Conservation (phyloP, 2,797 vertebrate genomes). For the Chelon auratus region DNA sequence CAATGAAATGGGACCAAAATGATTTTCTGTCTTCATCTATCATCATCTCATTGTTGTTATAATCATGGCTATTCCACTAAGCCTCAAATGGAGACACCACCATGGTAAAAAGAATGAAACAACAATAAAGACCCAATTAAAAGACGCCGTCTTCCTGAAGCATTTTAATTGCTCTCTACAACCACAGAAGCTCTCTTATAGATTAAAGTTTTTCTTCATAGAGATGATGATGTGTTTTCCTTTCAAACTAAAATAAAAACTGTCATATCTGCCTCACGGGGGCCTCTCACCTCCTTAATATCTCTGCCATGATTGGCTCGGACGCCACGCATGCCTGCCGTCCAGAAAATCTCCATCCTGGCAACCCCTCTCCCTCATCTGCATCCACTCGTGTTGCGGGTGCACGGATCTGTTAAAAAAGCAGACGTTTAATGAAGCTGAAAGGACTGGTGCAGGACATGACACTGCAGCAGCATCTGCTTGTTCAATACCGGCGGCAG, state of each 20-base stretch:
- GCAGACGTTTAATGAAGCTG: constrained; percentile 45
- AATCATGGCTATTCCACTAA: not conserved
- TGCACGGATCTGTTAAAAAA: constrained; percentile 1
- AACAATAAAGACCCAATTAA: constrained; percentile 17
- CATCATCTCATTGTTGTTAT: no score
- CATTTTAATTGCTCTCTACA: constrained; percentile 22
- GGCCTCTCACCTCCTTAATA: not conserved
- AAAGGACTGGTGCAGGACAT: constrained; percentile 4
- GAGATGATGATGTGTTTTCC: not conserved
- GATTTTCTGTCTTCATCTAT: no score
- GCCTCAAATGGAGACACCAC: not conserved
- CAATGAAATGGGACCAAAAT: no score
- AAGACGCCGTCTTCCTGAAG: constrained; percentile 17
- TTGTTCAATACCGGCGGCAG: constrained; percentile 39
- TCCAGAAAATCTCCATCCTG: constrained; percentile 38
- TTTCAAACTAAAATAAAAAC: not conserved
- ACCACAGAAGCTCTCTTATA: not conserved
- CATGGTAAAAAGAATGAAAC: constrained; percentile 13
- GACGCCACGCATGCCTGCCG: constrained; percentile 26
- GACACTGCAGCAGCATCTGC: constrained; percentile 37
- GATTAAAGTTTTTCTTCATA: not conserved
- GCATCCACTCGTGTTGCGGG: constrained; percentile 8
- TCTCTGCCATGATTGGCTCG: not conserved
- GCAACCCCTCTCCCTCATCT: constrained; percentile 55
- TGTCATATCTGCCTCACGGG: not conserved